Percentiles rank a stretch among this genome's conserved stretches.
These are phyloP conservation scores for Neelides folsomi DNA, from an alignment of 2,888 invertebrate genomes.

Conservation along the genomic window DNA sequence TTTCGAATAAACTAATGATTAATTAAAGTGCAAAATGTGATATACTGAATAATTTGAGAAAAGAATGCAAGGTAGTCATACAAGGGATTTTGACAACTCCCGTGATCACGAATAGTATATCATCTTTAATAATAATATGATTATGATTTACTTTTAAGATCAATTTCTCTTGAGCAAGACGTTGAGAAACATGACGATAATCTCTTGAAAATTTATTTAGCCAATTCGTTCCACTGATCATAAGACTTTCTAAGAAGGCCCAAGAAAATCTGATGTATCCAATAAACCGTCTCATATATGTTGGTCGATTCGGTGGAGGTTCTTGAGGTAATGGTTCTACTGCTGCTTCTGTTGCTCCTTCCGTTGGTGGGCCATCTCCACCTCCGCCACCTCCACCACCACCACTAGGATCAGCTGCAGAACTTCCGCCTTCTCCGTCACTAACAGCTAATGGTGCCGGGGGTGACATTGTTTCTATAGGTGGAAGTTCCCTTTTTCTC, in stretches of 20 bases:
- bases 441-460: conserved; percentile 26
- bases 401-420: conserved; percentile 11
- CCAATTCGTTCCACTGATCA: conserved; percentile 67
- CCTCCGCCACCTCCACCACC: conserved; percentile 8
- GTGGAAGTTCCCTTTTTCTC: neutral
- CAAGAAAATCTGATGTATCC: conserved; percentile 47
- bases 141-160: conserved; percentile 55
- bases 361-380: conserved; percentile 13
- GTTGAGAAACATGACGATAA: conserved; percentile 84
- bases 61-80: too few relatives aligned
- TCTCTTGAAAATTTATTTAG: conserved; percentile 81
- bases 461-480: neutral
- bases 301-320: conserved; percentile 19
- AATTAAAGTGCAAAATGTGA: neutral
- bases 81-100: too few relatives aligned
- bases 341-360: conserved; percentile 16
- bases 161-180: conserved; percentile 77
- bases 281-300: conserved; percentile 38
- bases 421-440: conserved; percentile 16
- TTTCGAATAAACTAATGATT: too few relatives aligned
- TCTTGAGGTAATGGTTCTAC: conserved; percentile 16
- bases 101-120: too few relatives aligned
- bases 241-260: conserved; percentile 60
- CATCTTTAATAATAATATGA: too few relatives aligned
- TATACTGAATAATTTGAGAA: neutral